These are phyloP conservation scores for Sebastes flavidus DNA, from an alignment of 2,797 vertebrate species.

Conservation along the genomic window DNA sequence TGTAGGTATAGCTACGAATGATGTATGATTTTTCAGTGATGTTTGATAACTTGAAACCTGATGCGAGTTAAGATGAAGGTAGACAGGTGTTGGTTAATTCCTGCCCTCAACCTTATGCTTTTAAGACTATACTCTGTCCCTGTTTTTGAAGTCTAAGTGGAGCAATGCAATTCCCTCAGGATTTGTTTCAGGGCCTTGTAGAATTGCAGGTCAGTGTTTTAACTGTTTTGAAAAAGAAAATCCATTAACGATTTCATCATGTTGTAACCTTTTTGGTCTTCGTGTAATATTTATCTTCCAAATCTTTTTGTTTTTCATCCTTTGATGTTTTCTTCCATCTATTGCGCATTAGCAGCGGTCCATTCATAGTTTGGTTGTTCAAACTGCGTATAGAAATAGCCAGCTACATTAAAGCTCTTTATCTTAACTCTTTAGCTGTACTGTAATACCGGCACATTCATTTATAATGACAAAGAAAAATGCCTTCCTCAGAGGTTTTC, in stretches of 20 bases:
- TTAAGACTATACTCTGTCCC: background rate
- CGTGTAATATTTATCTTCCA: background rate
- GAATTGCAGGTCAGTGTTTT: background rate
- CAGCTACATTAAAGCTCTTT: background rate
- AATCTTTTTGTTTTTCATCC: background rate
- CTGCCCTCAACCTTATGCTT: background rate
- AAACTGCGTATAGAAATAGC: background rate
- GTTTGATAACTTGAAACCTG: background rate
- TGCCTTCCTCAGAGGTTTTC: background rate
- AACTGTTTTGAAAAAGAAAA: background rate
- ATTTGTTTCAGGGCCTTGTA: background rate
- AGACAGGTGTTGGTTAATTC: background rate
- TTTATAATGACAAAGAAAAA: background rate
- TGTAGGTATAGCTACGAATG: too few relatives aligned
- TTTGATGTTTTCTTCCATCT: slow-evolving; percentile 3
- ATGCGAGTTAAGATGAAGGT: background rate
- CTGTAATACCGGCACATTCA: background rate
- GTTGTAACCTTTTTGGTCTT: background rate
- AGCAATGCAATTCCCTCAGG: background rate
- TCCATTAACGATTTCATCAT: background rate
- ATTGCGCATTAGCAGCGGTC: slow-evolving; percentile 3
- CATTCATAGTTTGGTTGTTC: background rate
- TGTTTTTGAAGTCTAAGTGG: background rate
- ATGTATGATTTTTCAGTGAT: background rate
- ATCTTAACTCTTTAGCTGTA: background rate